These are phyloP conservation scores for Lasioglossum malachurum DNA, from an alignment of 2,888 invertebrate genomes.

Conservation along the genomic window DNA sequence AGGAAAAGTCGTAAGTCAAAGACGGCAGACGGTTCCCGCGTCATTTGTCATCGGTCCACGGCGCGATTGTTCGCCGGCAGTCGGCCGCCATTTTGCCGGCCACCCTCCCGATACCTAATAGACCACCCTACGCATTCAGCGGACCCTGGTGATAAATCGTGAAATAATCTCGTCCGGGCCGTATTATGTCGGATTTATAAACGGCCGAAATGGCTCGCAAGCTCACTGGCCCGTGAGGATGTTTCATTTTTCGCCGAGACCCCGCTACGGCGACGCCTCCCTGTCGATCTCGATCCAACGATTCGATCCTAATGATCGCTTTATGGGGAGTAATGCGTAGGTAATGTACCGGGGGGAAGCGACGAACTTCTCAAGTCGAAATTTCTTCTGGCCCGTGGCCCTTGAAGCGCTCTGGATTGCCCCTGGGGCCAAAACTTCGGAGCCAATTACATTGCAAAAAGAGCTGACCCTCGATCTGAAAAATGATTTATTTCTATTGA, in stretches of 20 bases:
- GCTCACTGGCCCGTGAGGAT: conserved; percentile 66
- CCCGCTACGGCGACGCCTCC: conserved; percentile 31
- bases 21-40: conserved; percentile 72
- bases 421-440: neutral
- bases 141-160: conserved; percentile 79
- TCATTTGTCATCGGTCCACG: conserved; percentile 82
- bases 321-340: conserved; percentile 40
- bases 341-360: conserved; percentile 20
- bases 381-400: neutral
- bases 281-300: conserved; percentile 51
- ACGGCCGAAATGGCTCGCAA: conserved; percentile 51
- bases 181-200: conserved; percentile 80
- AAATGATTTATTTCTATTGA: neutral
- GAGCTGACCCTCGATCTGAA: neutral
- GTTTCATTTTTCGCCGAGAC: conserved; percentile 64
- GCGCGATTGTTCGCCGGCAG: conserved; percentile 78
- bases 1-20: conserved; percentile 74
- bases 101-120: conserved; percentile 75
- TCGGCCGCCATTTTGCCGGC: conserved; percentile 75
- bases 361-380: neutral
- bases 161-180: conserved; percentile 79
- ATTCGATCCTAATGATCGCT: conserved; percentile 55
- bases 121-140: conserved; percentile 75
- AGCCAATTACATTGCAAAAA: neutral
- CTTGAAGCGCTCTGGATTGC: neutral